Percentiles rank a stretch among this genome's conserved stretches.
Evolutionary conservation across 2,888 invertebrate species (phyloP).

Genomic region (Papilio protenor): DNA sequence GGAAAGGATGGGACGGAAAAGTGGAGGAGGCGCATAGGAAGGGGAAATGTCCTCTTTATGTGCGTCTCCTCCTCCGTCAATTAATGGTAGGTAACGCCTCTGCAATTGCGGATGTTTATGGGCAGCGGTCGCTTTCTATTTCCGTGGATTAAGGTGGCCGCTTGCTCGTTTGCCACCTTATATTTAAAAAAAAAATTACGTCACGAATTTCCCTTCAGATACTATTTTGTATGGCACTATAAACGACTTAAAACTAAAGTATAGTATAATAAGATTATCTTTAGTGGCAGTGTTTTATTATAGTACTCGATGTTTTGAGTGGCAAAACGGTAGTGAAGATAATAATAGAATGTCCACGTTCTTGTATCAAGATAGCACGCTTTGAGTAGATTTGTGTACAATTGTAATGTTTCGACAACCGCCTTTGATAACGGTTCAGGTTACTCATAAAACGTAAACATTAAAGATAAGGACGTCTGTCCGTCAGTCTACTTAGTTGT

Average conservation of each 20-base stretch:
- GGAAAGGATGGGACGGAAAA: no score
- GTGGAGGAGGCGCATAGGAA: no score
- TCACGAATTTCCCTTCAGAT: background rate
- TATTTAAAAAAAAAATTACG: no score
- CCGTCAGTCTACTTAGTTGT: background rate
- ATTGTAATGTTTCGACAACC: slow-evolving; percentile 32
- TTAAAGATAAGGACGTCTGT: slow-evolving; percentile 10
- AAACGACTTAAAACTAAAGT: slow-evolving; percentile 21
- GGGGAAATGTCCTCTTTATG: no score
- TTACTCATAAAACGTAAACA: slow-evolving; percentile 21
- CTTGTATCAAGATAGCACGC: slow-evolving; percentile 32
- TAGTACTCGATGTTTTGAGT: slow-evolving; percentile 38
- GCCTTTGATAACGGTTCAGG: slow-evolving; percentile 26
- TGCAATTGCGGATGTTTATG: no score
- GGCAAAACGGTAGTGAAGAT: slow-evolving; percentile 36
- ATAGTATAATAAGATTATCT: slow-evolving; percentile 19
- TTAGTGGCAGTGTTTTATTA: slow-evolving; percentile 36
- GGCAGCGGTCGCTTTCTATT: no score
- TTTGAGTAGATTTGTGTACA: slow-evolving; percentile 30
- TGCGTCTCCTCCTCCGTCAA: no score
- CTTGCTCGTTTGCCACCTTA: no score
- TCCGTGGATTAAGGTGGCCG: no score
- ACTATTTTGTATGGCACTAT: slow-evolving; percentile 35
- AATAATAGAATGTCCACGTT: slow-evolving; percentile 37
- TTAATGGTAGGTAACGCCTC: no score